A percentile compares a stretch with the other conserved stretches of the same genome.
Evolutionary conservation across 2,888 invertebrate genomes (phyloP).

Genomic region (Scrobipalpa atriplicella): DNA sequence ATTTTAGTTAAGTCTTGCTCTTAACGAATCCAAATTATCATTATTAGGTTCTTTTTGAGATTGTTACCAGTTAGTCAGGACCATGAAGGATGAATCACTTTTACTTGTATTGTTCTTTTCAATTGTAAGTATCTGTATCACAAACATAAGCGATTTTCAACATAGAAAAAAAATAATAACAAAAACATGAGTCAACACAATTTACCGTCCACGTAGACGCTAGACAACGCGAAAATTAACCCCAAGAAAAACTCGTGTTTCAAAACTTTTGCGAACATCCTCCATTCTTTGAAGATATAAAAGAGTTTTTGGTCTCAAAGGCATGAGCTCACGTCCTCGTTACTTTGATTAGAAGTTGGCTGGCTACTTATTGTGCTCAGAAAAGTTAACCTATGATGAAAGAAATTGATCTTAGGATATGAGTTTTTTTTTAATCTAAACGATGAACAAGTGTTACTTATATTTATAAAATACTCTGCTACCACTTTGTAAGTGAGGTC

Average conservation of each 20-base stretch:
- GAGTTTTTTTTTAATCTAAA: no score
- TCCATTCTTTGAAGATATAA: conserved; percentile 57
- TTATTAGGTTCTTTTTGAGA: no score
- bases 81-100: no score
- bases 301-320: conserved; percentile 64
- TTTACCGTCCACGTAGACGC: conserved; percentile 23
- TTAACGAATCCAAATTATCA: no score
- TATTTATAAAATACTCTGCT: no score
- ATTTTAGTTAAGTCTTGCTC: no score
- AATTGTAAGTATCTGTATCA: no score
- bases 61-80: no score
- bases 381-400: conserved; percentile 28
- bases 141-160: no score
- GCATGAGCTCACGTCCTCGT: conserved; percentile 63
- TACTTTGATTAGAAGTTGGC: conserved; percentile 66
- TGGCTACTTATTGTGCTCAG: conserved; percentile 46
- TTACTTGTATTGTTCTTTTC: no score
- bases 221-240: conserved; percentile 40
- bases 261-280: conserved; percentile 46
- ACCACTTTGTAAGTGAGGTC: no score
- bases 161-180: background rate
- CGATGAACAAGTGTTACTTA: no score
- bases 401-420: background rate
- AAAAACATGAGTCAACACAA: conserved; percentile 16
- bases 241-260: conserved; percentile 46